phyloP scores from a whole-genome alignment of 2,797 vertebrate species.

The Spondyliosoma cantharus region DNA sequence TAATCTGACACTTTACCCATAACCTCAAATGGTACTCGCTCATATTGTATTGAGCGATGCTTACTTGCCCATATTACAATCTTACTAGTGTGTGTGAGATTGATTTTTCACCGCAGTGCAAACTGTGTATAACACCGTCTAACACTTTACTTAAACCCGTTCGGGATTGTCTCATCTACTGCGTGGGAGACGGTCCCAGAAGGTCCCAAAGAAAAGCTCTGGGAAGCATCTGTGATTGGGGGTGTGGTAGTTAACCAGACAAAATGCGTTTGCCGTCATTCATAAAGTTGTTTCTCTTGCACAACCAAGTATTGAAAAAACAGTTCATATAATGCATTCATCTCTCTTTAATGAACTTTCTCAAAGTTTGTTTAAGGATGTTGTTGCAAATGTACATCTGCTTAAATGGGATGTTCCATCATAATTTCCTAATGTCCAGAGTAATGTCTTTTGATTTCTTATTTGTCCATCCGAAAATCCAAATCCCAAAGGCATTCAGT shows the following conservation, averaged over 20 bases:
- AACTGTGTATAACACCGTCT: constrained; percentile 8
- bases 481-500: neutral
- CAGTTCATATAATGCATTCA: neutral
- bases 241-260: neutral
- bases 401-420: neutral
- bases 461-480: neutral
- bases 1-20: constrained; percentile 54
- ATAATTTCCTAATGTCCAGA: accelerated
- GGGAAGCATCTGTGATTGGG: neutral
- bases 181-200: neutral
- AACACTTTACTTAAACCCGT: constrained; percentile 14
- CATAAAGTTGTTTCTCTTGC: neutral
- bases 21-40: constrained; percentile 38
- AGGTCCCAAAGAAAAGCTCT: neutral
- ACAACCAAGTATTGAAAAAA: neutral
- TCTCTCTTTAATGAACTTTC: too few species aligned
- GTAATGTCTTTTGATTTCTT: neutral
- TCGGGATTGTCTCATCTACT: neutral
- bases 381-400: neutral
- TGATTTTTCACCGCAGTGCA: constrained; percentile 24
- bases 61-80: constrained; percentile 27
- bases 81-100: constrained; percentile 23
- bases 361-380: neutral
- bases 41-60: constrained; percentile 36
- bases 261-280: neutral